Conservation (phyloP, 2,888 invertebrate species). For the Hypolimnas misippus region DNA sequence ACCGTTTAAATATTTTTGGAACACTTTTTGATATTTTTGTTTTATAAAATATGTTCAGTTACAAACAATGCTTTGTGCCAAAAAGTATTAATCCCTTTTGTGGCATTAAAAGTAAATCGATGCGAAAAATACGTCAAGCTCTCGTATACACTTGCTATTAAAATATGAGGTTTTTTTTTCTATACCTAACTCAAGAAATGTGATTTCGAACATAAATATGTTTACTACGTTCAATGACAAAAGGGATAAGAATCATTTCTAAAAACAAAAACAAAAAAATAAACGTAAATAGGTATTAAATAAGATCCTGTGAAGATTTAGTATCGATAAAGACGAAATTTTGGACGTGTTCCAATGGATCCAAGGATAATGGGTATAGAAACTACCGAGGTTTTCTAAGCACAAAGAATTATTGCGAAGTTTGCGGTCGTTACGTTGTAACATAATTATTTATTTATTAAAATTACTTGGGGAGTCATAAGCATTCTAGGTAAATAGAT, state of each 20-base stretch:
- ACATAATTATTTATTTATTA: conserved; percentile 3
- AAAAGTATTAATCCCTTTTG: neutral
- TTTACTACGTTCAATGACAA: neutral
- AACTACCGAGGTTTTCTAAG: conserved; percentile 19
- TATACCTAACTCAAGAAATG: too few species aligned
- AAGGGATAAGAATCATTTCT: neutral
- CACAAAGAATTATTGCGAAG: conserved; percentile 10
- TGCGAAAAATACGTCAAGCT: neutral
- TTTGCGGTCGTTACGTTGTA: neutral
- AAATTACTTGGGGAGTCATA: conserved; percentile 7
- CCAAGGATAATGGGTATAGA: conserved; percentile 31
- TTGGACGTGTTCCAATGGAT: conserved; percentile 40
- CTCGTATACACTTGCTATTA: too few species aligned
- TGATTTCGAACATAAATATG: too few species aligned
- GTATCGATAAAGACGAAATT: neutral
- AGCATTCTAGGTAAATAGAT: neutral
- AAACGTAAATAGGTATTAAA: neutral
- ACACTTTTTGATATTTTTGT: neutral
- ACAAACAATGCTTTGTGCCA: neutral
- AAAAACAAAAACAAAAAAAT: neutral
- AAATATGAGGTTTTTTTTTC: too few species aligned
- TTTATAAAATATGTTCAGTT: neutral
- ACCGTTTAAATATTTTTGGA: neutral
- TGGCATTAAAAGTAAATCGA: neutral
- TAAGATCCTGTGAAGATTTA: neutral